Conservation (phyloP, 2,113 vertebrate species). For the Telmatochromis sp. region DNA sequence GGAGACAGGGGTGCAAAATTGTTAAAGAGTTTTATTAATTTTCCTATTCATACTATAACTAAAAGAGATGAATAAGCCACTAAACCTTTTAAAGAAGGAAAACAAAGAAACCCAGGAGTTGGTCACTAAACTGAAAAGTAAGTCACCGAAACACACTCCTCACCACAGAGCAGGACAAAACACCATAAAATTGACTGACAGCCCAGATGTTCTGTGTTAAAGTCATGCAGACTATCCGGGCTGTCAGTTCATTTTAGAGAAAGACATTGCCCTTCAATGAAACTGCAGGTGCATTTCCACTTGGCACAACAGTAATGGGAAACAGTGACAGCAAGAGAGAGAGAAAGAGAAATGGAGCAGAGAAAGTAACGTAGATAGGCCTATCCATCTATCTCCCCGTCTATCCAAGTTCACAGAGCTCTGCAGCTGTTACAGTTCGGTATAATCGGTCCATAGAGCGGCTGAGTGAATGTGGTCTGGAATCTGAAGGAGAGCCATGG, state of each 20-base stretch:
- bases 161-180: neutral
- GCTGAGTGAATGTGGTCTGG: neutral
- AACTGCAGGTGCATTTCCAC: neutral
- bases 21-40: neutral
- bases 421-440: neutral
- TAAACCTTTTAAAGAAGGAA: neutral
- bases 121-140: neutral
- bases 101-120: neutral
- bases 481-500: neutral
- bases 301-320: neutral
- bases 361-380: neutral
- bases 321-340: neutral
- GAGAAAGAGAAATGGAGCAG: neutral
- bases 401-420: neutral
- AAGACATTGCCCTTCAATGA: neutral
- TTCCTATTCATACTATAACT: rapidly evolving
- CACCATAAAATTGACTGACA: neutral
- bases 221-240: neutral
- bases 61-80: neutral
- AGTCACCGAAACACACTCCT: neutral
- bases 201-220: neutral
- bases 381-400: rapidly evolving
- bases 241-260: neutral
- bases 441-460: rapidly evolving
- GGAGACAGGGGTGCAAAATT: neutral